These are phyloP conservation scores for Allygus modestus DNA, from an alignment of 2,888 invertebrate species.

Conservation along the genomic window DNA sequence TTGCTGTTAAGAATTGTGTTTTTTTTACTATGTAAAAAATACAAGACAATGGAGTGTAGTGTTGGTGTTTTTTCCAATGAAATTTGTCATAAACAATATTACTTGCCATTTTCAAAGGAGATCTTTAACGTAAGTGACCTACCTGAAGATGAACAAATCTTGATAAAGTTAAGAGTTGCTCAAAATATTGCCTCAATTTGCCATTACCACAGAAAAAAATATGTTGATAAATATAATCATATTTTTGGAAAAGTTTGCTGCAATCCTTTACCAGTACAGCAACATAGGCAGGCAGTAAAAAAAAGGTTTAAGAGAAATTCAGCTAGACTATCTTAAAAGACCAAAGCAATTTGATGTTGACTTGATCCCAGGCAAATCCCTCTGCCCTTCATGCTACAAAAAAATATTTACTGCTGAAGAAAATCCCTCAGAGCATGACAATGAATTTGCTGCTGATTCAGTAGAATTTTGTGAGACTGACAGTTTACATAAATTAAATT, in stretches of 20 bases:
- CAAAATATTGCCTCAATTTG: neutral
- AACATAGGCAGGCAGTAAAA: too few species aligned
- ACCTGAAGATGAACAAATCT: neutral
- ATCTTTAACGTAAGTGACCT: neutral
- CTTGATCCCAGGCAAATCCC: neutral
- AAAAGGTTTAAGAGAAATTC: too few species aligned
- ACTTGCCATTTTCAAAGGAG: neutral
- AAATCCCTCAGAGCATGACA: neutral
- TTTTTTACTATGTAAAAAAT: neutral
- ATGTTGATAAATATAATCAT: too few species aligned
- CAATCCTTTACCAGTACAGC: too few species aligned
- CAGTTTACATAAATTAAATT: neutral
- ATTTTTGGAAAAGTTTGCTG: too few species aligned
- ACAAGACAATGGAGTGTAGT: neutral
- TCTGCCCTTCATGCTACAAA: neutral
- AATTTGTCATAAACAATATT: neutral
- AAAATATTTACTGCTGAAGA: too few species aligned
- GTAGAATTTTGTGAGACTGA: neutral
- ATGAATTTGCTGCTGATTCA: neutral
- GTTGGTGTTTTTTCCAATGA: neutral
- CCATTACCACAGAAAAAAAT: too few species aligned
- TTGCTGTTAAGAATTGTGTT: neutral
- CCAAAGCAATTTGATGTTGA: neutral
- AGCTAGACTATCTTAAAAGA: too few species aligned
- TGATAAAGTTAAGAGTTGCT: neutral